These are phyloP conservation scores for Sinopyrophorus schimmeli DNA, from an alignment of 2,888 invertebrate genomes.

Conservation along the genomic window DNA sequence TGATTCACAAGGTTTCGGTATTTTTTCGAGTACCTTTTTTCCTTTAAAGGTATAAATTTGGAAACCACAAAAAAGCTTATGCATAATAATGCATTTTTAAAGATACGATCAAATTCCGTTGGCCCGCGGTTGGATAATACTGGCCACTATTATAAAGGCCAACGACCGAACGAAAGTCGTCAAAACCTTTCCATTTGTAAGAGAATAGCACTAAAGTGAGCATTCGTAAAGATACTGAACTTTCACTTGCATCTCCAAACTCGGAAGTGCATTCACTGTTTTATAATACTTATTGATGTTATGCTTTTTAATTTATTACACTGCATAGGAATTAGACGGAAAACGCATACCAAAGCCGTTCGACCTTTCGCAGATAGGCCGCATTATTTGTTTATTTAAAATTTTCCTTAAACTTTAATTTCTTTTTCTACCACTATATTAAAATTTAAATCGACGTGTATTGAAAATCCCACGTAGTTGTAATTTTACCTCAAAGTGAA, in stretches of 20 bases:
- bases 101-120: constrained; percentile 14
- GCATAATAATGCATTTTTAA: constrained; percentile 17
- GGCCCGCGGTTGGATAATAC: constrained; percentile 16
- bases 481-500: no score
- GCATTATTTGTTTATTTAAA: no score
- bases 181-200: constrained; percentile 21
- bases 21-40: no score
- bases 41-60: no score
- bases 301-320: not conserved
- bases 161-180: constrained; percentile 26
- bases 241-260: constrained; percentile 23
- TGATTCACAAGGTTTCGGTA: no score
- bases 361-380: no score
- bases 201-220: constrained; percentile 9
- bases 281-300: constrained; percentile 3
- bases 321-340: not conserved
- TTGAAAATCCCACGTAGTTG: no score
- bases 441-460: no score
- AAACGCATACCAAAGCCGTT: no score
- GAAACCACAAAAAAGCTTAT: no score
- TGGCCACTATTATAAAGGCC: constrained; percentile 20
- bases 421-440: no score
- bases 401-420: no score
- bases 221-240: constrained; percentile 10
- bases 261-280: constrained; percentile 23